Conservation (phyloP, 1,140 invertebrate species). For the Onthophagus taurus region DNA sequence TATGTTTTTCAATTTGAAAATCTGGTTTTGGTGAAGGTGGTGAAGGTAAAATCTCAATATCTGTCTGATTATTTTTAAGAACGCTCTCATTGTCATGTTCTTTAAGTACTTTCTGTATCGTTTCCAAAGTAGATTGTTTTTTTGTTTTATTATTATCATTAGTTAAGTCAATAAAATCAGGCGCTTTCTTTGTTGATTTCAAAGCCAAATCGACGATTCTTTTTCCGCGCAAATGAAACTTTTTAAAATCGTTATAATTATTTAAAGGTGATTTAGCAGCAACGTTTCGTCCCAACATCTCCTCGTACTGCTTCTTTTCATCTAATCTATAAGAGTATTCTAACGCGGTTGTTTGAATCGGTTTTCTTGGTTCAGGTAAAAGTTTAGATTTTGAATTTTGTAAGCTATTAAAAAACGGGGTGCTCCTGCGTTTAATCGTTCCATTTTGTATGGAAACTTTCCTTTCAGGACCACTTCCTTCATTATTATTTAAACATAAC, state of each 20-base stretch:
- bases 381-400: slow-evolving; percentile 10
- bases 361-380: slow-evolving; percentile 4
- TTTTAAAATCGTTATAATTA: slow-evolving; percentile 20
- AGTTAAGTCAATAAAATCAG: slow-evolving; percentile 17
- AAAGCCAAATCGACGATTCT: slow-evolving; percentile 15
- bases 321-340: slow-evolving; percentile 29
- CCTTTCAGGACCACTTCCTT: slow-evolving; percentile 2
- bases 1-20: slow-evolving; percentile 30
- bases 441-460: slow-evolving; percentile 11
- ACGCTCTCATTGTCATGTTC: slow-evolving; percentile 27
- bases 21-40: slow-evolving; percentile 33
- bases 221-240: slow-evolving; percentile 4
- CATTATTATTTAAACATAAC: slow-evolving; percentile 10
- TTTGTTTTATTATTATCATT: slow-evolving; percentile 7
- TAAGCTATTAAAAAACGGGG: slow-evolving; percentile 6
- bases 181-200: slow-evolving; percentile 7
- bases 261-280: slow-evolving; percentile 13
- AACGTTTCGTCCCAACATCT: slow-evolving; percentile 19
- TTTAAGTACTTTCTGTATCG: slow-evolving; percentile 30
- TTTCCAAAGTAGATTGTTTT: slow-evolving; percentile 25
- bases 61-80: slow-evolving; percentile 34
- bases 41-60: slow-evolving; percentile 26
- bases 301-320: slow-evolving; percentile 31
- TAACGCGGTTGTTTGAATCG: slow-evolving; percentile 13
- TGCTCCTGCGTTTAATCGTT: slow-evolving; percentile 11